Conservation (phyloP, 2,797 vertebrate species). For the Carduelis carduelis region DNA sequence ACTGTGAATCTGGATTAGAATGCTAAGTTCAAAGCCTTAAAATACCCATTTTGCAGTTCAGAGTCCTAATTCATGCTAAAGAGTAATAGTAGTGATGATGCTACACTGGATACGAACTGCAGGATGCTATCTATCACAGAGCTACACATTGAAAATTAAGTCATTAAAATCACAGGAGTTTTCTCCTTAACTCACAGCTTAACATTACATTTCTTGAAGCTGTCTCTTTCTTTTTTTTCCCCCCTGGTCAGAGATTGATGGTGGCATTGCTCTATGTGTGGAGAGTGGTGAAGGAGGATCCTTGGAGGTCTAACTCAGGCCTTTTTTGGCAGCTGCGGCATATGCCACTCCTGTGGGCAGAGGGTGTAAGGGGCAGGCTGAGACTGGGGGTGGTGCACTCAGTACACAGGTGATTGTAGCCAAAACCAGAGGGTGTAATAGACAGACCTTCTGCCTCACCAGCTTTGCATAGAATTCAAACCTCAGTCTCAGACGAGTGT, state of each 20-base stretch:
- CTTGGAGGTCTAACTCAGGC: background rate
- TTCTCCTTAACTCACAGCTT: background rate
- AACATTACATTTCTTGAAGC: background rate
- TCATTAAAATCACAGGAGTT: background rate
- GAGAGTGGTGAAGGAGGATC: background rate
- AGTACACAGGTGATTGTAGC: rapidly evolving
- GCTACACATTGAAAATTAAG: background rate
- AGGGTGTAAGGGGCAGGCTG: background rate
- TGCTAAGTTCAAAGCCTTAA: background rate
- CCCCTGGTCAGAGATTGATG: background rate
- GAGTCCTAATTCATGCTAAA: background rate
- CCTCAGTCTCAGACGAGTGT: rapidly evolving
- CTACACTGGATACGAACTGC: background rate
- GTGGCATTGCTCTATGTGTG: background rate
- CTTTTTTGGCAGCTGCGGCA: background rate
- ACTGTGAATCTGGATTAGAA: background rate
- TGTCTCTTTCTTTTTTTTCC: rapidly evolving
- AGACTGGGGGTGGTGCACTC: background rate
- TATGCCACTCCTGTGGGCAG: background rate
- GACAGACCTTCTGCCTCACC: background rate
- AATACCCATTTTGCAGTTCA: background rate
- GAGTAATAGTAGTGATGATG: background rate
- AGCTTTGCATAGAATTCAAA: background rate
- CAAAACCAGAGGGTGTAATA: background rate
- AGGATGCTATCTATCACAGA: background rate